These are phyloP conservation scores for Apocrypta bakeri DNA, from an alignment of 1,140 invertebrate species.

Conservation along the genomic window DNA sequence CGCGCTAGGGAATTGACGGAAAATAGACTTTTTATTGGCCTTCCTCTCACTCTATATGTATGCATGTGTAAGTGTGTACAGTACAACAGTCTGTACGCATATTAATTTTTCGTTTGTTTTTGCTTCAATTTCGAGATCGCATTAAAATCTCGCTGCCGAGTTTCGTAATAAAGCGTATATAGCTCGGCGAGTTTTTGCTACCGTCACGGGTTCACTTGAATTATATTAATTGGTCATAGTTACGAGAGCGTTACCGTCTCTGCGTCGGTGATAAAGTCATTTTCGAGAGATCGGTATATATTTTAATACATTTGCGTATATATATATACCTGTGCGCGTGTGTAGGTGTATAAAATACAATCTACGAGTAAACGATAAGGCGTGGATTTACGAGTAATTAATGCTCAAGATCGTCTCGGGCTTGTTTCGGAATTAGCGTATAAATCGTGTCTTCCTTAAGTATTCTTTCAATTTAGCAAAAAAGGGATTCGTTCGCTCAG, in stretches of 20 bases:
- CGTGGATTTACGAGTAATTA: slow-evolving; percentile 23
- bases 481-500: too few relatives aligned
- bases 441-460: too few relatives aligned
- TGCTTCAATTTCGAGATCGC: too few relatives aligned
- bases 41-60: background rate
- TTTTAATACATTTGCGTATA: slow-evolving; percentile 10
- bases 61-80: background rate
- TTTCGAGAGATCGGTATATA: slow-evolving; percentile 3
- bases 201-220: too few relatives aligned
- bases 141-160: background rate
- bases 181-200: too few relatives aligned
- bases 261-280: background rate
- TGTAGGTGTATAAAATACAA: too few relatives aligned
- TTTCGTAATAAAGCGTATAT: background rate
- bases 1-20: background rate
- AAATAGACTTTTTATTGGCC: slow-evolving; percentile 5
- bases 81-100: too few relatives aligned
- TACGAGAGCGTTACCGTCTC: background rate
- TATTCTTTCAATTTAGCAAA: background rate
- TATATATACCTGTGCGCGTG: too few relatives aligned
- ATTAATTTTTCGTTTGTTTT: background rate
- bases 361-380: slow-evolving; percentile 6
- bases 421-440: too few relatives aligned
- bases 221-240: background rate
- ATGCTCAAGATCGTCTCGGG: background rate